phyloP scores from a whole-genome alignment of 2,113 vertebrate genomes.

The Pteropus alecto region DNA sequence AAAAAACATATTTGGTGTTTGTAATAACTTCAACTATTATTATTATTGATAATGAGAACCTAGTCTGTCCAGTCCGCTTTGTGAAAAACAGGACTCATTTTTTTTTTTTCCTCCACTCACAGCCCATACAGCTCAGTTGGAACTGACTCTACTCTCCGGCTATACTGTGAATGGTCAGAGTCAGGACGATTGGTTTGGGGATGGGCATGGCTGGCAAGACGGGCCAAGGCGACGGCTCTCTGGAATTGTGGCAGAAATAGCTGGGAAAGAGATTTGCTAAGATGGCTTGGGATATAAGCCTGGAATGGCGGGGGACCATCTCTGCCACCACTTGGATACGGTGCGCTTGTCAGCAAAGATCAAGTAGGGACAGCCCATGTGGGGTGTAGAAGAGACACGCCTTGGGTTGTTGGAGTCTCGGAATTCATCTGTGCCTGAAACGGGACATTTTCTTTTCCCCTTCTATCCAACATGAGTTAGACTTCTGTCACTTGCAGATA shows the following conservation, averaged over 20 bases:
- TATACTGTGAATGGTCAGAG: not conserved
- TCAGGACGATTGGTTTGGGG: not conserved
- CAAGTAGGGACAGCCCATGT: not conserved
- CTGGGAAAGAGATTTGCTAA: not conserved
- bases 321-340: not conserved
- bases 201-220: not conserved
- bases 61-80: not conserved
- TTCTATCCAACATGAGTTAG: not conserved
- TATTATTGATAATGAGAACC: not conserved
- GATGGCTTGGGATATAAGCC: no score
- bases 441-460: not conserved
- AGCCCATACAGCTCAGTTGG: not conserved
- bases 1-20: not conserved
- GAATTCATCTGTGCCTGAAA: not conserved
- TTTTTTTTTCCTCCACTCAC: not conserved
- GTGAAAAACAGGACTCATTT: not conserved
- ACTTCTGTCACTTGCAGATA: not conserved
- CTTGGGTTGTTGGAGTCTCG: no score
- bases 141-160: not conserved
- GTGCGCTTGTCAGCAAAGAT: not conserved
- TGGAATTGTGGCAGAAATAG: not conserved
- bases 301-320: not conserved
- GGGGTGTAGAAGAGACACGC: rapidly evolving
- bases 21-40: not conserved
- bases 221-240: no score